Evolutionary conservation across 2,888 invertebrate species (phyloP).

Genomic region (Plebejus melissa): DNA sequence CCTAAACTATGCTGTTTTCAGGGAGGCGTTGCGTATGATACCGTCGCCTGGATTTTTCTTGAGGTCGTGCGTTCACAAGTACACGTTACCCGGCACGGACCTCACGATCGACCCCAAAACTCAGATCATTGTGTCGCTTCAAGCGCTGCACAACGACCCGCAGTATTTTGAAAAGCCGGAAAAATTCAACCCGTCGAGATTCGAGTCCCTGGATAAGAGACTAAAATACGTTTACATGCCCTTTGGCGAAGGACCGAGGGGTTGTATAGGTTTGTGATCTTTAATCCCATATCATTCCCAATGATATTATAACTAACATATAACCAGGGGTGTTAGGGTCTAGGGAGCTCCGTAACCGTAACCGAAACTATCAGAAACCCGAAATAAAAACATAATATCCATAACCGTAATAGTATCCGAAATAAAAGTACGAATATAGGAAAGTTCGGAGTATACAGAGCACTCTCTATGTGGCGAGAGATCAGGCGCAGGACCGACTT

Average conservation of each 20-base stretch:
- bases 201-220: slow-evolving; percentile 49
- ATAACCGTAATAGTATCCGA: too few relatives aligned
- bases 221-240: slow-evolving; percentile 49
- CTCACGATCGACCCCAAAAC: slow-evolving; percentile 59
- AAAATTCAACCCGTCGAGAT: slow-evolving; percentile 62
- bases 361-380: too few relatives aligned
- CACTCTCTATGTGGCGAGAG: too few relatives aligned
- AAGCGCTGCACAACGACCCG: slow-evolving; percentile 63
- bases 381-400: too few relatives aligned
- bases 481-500: too few relatives aligned
- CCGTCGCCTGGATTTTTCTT: slow-evolving; percentile 63
- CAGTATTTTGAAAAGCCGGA: slow-evolving; percentile 59
- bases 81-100: slow-evolving; percentile 61
- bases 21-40: slow-evolving; percentile 64
- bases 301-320: too few relatives aligned
- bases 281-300: too few relatives aligned
- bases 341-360: too few relatives aligned
- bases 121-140: slow-evolving; percentile 58
- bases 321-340: too few relatives aligned
- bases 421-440: too few relatives aligned
- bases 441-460: too few relatives aligned
- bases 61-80: slow-evolving; percentile 56
- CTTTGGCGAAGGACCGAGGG: slow-evolving; percentile 20
- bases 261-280: slow-evolving; percentile 5
- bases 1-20: background rate